Evolutionary conservation across 23 tunicate species (phyloP).

Genomic region (Phallusia fumigata): DNA sequence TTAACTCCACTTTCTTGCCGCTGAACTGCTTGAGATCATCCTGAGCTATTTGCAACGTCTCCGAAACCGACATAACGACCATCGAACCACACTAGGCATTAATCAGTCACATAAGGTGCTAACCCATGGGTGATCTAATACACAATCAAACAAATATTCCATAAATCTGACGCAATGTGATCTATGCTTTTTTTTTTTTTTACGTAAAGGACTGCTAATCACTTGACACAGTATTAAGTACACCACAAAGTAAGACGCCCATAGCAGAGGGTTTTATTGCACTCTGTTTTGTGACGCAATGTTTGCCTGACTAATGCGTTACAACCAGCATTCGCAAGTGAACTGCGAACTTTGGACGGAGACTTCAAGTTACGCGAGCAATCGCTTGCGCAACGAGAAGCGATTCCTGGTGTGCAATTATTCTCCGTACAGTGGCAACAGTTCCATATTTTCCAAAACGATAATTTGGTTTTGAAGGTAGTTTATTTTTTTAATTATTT

Average conservation of each 20-base stretch:
- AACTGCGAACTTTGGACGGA: too few relatives aligned
- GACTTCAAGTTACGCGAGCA: too few relatives aligned
- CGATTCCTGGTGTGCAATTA: too few relatives aligned
- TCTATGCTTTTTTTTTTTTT: not conserved
- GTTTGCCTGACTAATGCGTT: not conserved
- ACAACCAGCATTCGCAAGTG: too few relatives aligned
- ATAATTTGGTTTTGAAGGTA: too few relatives aligned
- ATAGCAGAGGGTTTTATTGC: not conserved
- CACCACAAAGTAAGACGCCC: too few relatives aligned
- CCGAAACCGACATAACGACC: slow-evolving; percentile 23
- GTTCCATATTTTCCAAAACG: too few relatives aligned
- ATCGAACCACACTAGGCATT: not conserved
- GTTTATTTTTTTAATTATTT: too few relatives aligned
- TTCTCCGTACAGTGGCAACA: too few relatives aligned
- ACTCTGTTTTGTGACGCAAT: slow-evolving; percentile 1
- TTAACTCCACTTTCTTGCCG: slow-evolving; percentile 46
- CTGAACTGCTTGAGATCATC: slow-evolving; percentile 30
- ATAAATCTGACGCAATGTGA: not conserved
- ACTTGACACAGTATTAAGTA: too few relatives aligned
- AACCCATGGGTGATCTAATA: not conserved
- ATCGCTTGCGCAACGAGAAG: too few relatives aligned
- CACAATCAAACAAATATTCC: not conserved
- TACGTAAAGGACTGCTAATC: too few relatives aligned
- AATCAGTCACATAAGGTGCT: not conserved
- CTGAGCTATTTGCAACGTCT: slow-evolving; percentile 21